These are phyloP conservation scores for Acanthopleura granulata DNA, from an alignment of 2,888 invertebrate species.

Conservation along the genomic window DNA sequence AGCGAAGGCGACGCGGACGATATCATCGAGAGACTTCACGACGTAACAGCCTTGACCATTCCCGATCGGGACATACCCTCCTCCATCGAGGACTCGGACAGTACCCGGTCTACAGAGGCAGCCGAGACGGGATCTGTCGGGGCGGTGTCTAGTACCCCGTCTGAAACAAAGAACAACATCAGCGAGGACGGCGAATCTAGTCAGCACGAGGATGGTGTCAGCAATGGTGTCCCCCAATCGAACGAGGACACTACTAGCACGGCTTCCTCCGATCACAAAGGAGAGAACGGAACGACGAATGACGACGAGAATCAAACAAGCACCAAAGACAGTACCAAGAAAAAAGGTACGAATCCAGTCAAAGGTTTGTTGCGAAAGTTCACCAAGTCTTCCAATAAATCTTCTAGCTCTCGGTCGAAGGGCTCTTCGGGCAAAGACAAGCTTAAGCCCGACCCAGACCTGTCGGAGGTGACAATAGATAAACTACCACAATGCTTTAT, in stretches of 20 bases:
- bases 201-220: neutral
- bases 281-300: neutral
- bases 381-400: conserved; percentile 18
- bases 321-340: neutral
- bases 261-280: neutral
- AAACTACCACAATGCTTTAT: conserved; percentile 66
- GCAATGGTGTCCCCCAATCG: neutral
- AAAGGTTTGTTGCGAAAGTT: conserved; percentile 18
- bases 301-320: neutral
- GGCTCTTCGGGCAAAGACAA: neutral
- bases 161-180: neutral
- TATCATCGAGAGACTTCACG: conserved; percentile 14
- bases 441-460: conserved; percentile 31
- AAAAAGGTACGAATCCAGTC: conserved; percentile 17
- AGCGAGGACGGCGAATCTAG: neutral
- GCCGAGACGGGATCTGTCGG: conserved; percentile 12
- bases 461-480: conserved; percentile 56
- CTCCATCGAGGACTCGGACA: conserved; percentile 12
- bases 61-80: conserved; percentile 18
- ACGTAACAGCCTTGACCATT: neutral
- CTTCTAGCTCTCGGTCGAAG: neutral
- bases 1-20: neutral
- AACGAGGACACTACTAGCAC: neutral
- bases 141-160: neutral
- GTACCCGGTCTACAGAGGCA: conserved; percentile 10